phyloP scores from a whole-genome alignment of 2,888 invertebrate genomes.

The Masnerella sp. region DNA sequence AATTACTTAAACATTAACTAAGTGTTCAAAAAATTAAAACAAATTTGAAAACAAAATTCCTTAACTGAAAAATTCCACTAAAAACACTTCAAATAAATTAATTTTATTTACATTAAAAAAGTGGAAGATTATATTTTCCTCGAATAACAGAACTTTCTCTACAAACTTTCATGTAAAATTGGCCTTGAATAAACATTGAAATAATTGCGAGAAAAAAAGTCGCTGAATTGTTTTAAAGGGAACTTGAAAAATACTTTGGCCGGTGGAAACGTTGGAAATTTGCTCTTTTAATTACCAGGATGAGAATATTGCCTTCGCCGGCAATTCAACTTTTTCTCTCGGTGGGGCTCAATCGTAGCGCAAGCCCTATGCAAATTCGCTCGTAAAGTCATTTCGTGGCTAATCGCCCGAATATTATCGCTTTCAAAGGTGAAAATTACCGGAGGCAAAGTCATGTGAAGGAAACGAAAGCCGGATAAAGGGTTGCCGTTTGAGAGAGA shows the following conservation, averaged over 20 bases:
- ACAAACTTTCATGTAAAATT: too few relatives aligned
- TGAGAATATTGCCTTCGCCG: constrained; percentile 38
- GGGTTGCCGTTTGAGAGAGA: constrained; percentile 29
- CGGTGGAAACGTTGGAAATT: constrained; percentile 40
- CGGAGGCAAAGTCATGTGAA: constrained; percentile 42
- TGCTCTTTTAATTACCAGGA: constrained; percentile 53
- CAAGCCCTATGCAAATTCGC: constrained; percentile 60
- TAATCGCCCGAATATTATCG: constrained; percentile 62
- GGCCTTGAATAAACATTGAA: too few relatives aligned
- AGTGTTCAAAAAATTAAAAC: too few relatives aligned
- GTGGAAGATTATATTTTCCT: too few relatives aligned
- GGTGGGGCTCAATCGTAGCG: constrained; percentile 46
- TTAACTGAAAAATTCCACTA: too few relatives aligned
- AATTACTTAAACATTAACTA: too few relatives aligned
- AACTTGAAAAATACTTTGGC: constrained; percentile 37
- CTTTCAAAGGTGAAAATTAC: constrained; percentile 60
- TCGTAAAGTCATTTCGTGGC: constrained; percentile 62
- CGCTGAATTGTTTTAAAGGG: constrained; percentile 25
- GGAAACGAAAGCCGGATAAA: constrained; percentile 22
- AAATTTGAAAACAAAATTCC: too few relatives aligned
- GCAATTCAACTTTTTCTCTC: constrained; percentile 51
- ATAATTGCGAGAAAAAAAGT: too few relatives aligned
- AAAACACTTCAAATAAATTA: too few relatives aligned
- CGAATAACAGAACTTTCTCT: too few relatives aligned
- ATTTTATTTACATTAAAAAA: too few relatives aligned